Evolutionary conservation across 2,113 vertebrate genomes (phyloP).

Genomic region (Tetrao urogallus): DNA sequence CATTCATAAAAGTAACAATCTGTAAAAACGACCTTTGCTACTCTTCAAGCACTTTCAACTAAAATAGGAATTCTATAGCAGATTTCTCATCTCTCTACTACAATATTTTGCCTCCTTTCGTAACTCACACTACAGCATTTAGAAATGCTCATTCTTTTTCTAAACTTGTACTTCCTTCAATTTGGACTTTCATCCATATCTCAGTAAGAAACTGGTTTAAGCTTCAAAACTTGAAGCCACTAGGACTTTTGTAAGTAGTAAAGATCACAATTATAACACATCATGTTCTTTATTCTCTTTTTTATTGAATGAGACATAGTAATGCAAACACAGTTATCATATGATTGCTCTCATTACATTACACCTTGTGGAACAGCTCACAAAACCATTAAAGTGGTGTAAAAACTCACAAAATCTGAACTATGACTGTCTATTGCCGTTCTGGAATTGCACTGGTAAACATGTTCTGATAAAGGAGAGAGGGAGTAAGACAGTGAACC

Average conservation of each 20-base stretch:
- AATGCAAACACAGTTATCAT: neutral
- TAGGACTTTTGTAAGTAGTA: neutral
- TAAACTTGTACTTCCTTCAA: neutral
- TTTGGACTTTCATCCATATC: neutral
- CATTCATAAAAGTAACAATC: neutral
- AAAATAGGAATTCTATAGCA: neutral
- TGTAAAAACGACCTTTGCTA: neutral
- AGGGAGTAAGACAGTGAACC: neutral
- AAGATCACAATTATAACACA: neutral
- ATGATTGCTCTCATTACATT: neutral
- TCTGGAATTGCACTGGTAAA: neutral
- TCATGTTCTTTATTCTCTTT: neutral
- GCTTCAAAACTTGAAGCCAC: neutral
- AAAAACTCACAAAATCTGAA: neutral
- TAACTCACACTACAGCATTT: neutral
- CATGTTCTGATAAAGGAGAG: fast-evolving
- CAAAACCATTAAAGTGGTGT: neutral
- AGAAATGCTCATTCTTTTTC: neutral
- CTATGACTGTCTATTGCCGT: fast-evolving
- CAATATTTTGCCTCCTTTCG: neutral
- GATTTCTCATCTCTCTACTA: neutral
- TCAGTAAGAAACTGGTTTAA: neutral
- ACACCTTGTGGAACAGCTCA: neutral
- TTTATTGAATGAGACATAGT: neutral
- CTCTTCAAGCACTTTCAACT: neutral